phyloP scores from a whole-genome alignment of 1,140 invertebrate genomes.

The Drosophila persimilis region DNA sequence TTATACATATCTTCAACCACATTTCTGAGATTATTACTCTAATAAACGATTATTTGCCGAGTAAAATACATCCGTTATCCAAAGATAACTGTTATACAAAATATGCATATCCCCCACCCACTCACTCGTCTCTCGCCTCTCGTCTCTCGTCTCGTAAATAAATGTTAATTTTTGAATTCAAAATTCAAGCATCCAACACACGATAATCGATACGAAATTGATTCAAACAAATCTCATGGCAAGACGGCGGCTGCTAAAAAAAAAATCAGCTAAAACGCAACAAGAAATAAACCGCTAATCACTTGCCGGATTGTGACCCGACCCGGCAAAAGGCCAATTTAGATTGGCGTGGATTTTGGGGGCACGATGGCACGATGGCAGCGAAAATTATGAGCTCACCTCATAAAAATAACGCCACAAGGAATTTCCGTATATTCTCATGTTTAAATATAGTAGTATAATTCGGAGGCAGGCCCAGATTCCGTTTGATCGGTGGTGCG shows the following conservation, averaged over 20 bases:
- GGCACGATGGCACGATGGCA: conserved; percentile 32
- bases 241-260: conserved; percentile 12
- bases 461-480: conserved; percentile 60
- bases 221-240: conserved; percentile 24
- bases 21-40: no score
- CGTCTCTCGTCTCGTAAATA: not conserved
- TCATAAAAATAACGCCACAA: conserved; percentile 70
- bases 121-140: not conserved
- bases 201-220: not conserved
- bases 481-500: conserved; percentile 65
- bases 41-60: no score
- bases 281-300: conserved; percentile 27
- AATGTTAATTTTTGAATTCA: not conserved
- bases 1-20: no score
- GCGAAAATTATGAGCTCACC: conserved; percentile 74
- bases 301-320: conserved; percentile 51
- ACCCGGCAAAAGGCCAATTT: conserved; percentile 47
- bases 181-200: not conserved
- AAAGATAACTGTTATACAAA: no score
- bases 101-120: no score
- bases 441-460: conserved; percentile 35
- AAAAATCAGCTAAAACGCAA: not conserved
- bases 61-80: no score
- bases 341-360: conserved; percentile 39
- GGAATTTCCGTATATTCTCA: conserved; percentile 57